Percentiles rank a stretch among this genome's conserved stretches.
These are phyloP conservation scores for Diploscapter pachys DNA, from an alignment of 1,140 invertebrate species.

Conservation along the genomic window DNA sequence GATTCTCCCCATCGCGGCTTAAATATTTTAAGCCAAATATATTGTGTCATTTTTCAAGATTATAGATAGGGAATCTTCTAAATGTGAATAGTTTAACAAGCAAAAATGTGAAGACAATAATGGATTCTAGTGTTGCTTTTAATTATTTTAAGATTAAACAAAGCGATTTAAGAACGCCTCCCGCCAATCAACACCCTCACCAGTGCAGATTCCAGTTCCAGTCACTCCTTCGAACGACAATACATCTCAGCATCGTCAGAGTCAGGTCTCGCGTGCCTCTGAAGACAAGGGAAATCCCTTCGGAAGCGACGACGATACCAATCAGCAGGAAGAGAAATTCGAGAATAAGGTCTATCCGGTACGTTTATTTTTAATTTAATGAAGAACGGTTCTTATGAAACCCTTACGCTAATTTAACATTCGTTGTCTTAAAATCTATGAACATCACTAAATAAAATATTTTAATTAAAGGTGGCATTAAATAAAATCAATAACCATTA, in stretches of 20 bases:
- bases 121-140: not conserved
- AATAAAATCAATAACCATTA: too few relatives aligned
- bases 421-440: too few relatives aligned
- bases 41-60: not conserved
- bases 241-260: constrained; percentile 2
- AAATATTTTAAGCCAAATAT: not conserved
- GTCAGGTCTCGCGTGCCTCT: not conserved
- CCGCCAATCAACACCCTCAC: constrained; percentile 12
- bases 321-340: constrained; percentile 21
- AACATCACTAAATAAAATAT: too few relatives aligned
- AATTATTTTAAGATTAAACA: not conserved
- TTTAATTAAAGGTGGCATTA: too few relatives aligned
- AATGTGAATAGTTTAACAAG: not conserved
- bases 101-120: too few relatives aligned
- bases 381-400: not conserved
- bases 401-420: too few relatives aligned
- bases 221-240: not conserved
- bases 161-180: not conserved
- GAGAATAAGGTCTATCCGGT: constrained; percentile 39
- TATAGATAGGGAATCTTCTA: not conserved
- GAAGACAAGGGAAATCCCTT: constrained; percentile 22
- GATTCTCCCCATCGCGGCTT: constrained; percentile 1
- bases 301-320: constrained; percentile 16
- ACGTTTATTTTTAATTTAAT: constrained; percentile 30
- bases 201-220: not conserved